Conservation (phyloP, 2,113 vertebrate genomes). For the Cryptomyrus ogoouensis region DNA sequence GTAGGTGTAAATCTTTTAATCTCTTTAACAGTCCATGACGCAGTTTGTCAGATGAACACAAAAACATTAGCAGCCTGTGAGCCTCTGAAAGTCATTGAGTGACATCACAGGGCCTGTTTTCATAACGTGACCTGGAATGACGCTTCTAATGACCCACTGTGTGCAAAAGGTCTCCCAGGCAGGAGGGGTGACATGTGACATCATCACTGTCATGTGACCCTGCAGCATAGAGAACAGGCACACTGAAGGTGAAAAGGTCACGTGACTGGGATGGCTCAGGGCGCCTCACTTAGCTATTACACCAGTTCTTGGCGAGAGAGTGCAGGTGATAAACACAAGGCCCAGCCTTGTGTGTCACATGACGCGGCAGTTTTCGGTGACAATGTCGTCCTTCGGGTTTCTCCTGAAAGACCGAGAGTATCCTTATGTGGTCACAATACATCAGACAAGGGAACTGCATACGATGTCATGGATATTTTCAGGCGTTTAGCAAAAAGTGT, state of each 20-base stretch:
- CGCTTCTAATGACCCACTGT: background rate
- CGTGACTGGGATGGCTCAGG: background rate
- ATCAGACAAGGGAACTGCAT: background rate
- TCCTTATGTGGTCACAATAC: background rate
- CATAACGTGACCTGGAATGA: background rate
- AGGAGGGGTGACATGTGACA: background rate
- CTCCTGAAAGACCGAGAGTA: background rate
- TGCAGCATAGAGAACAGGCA: background rate
- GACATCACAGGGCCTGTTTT: conserved; percentile 7
- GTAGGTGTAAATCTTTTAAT: background rate
- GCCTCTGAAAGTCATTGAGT: background rate
- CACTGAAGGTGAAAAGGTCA: background rate
- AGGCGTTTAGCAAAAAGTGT: background rate
- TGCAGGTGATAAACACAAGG: background rate
- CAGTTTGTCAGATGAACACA: background rate
- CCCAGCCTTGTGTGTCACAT: background rate
- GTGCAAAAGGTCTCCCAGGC: background rate
- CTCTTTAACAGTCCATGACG: background rate
- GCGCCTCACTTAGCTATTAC: background rate
- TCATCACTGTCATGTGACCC: conserved; percentile 12
- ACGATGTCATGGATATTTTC: background rate
- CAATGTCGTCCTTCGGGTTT: background rate
- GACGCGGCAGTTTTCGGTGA: background rate
- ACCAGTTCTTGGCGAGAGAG: background rate
- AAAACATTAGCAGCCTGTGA: background rate